These are phyloP conservation scores for Chelmon rostratus DNA, from an alignment of 2,797 vertebrate genomes.

Conservation along the genomic window DNA sequence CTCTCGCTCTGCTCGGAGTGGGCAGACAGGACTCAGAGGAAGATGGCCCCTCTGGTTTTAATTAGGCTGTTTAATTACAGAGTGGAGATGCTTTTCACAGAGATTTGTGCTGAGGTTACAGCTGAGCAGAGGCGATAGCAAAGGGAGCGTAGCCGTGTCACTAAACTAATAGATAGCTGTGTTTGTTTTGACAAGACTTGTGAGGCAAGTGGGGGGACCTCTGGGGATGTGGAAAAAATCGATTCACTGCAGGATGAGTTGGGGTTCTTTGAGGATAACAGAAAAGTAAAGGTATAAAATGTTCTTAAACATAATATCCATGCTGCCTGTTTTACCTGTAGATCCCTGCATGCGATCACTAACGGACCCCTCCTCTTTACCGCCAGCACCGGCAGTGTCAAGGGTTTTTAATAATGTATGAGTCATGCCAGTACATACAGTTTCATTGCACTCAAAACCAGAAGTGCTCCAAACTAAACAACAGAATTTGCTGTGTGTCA, in stretches of 20 bases:
- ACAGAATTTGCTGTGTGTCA: too few species aligned
- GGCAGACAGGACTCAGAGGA: slow-evolving; percentile 54
- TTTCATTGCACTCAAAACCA: too few species aligned
- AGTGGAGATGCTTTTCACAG: slow-evolving; percentile 48
- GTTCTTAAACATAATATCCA: neutral
- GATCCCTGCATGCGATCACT: neutral
- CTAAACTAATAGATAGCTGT: neutral
- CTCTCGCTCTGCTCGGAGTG: slow-evolving; percentile 23
- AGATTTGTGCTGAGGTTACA: slow-evolving; percentile 50
- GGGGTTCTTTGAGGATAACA: neutral
- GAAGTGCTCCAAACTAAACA: too few species aligned
- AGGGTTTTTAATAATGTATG: neutral
- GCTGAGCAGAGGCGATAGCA: slow-evolving; percentile 46
- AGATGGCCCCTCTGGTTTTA: slow-evolving; percentile 69
- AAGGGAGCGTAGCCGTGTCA: slow-evolving; percentile 17
- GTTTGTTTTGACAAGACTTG: neutral
- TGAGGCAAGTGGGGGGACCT: neutral
- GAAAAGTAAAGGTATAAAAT: neutral
- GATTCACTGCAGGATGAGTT: neutral
- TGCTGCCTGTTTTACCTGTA: neutral
- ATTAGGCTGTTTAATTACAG: slow-evolving; percentile 77
- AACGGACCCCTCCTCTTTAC: neutral
- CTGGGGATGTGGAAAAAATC: neutral
- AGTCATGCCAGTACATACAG: neutral
- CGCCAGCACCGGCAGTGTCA: neutral